Evolutionary conservation across 2,113 vertebrate genomes (phyloP).

Genomic region (Rattus rattus): DNA sequence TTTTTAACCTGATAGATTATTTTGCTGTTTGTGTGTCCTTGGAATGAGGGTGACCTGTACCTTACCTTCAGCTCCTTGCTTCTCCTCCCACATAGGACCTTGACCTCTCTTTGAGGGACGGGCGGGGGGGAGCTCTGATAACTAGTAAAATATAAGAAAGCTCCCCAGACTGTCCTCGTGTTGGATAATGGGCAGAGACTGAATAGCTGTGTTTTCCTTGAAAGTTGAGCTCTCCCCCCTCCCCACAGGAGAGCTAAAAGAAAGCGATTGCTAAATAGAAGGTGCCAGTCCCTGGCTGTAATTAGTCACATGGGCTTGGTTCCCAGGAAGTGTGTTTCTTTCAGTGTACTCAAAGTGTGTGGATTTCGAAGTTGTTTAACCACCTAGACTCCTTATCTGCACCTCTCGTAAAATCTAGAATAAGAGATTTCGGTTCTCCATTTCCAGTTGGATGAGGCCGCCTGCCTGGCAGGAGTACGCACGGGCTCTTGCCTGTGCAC

Average conservation of each 20-base stretch:
- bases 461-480: background rate
- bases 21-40: constrained; percentile 2
- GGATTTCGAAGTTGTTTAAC: constrained; percentile 64
- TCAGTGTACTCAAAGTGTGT: constrained; percentile 35
- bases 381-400: constrained; percentile 45
- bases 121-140: background rate
- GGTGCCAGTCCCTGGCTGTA: constrained; percentile 58
- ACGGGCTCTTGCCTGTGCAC: background rate
- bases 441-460: background rate
- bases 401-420: constrained; percentile 56
- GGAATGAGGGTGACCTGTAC: constrained; percentile 20
- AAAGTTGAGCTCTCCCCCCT: constrained; percentile 66
- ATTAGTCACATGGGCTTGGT: constrained; percentile 75
- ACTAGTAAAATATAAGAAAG: constrained; percentile 59
- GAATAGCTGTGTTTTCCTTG: constrained; percentile 76
- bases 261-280: constrained; percentile 80
- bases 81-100: constrained; percentile 39
- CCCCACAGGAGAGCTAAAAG: constrained; percentile 67
- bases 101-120: background rate
- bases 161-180: constrained; percentile 10
- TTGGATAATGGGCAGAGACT: constrained; percentile 72
- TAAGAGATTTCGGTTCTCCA: constrained; percentile 40
- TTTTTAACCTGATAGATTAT: background rate
- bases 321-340: constrained; percentile 74
- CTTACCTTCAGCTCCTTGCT: constrained; percentile 22